Evolutionary conservation across 2,797 vertebrate genomes (phyloP), one percentile per base, ranked within the genome.

Genomic region (Pygocentrus nattereri): DNA sequence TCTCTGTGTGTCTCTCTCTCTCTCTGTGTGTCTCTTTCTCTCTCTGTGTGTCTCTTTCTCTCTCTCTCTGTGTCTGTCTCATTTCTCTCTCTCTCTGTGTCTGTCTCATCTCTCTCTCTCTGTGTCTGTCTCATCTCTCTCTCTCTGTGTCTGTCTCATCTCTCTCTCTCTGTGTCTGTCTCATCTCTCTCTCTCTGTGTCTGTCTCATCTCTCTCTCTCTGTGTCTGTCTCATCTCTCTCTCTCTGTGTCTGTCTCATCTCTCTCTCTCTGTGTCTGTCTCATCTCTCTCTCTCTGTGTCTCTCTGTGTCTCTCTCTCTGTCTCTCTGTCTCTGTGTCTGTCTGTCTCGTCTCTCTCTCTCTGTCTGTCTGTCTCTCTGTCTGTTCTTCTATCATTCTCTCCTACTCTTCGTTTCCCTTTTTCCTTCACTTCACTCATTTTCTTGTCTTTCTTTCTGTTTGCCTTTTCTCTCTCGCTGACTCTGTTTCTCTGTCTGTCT

Each of bases 301-400:
- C n/a, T 58, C 1, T 56, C 54, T 21, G 4, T 10, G 10, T 21
- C 5, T 56, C 21, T 23, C 50, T 52, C 50, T 21, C 8, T n/a
- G 2, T n/a, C 38, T 41, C 3, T 12, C 56, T 25, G 23, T 59
- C 11, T 56, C 56, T 23, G 8, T 56, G 19, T 1, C 18, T 19
- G 6, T 6, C 18, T 44, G 10, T 4, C 10, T 10, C 8, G 10
- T 4, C 2, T n/a, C 2, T n/a, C 5, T 7, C 5, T 18, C 5
- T 6, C 2, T n/a, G 6, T 7, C 5, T 19, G n/a, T 1, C 1
- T 47, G 3, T 18, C 10, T 5, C 0, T 56, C 3, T 1, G 0
- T 19, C 5, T 1, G 2, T n/a, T 5, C 23, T 54, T 56, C 21
- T n/a, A 1, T 8, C 5, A n/a, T 0, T 56, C 6, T 23, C 19